Evolutionary conservation across 2,888 invertebrate species (phyloP).

Genomic region (Aphidius colemani): DNA sequence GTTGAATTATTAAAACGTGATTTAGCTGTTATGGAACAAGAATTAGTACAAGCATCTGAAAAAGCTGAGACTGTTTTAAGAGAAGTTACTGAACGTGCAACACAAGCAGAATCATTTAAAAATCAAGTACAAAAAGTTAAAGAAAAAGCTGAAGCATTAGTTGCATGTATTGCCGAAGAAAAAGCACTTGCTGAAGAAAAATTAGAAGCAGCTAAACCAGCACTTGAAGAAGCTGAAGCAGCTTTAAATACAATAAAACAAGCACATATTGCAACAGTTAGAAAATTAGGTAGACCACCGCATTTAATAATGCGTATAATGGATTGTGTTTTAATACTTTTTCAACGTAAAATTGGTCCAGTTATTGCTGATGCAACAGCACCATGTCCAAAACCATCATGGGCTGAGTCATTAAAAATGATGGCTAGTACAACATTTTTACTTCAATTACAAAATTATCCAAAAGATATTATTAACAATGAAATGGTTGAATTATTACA

Average conservation of each 20-base stretch:
- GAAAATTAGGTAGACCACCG: constrained; percentile 93
- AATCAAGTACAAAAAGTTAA: constrained; percentile 95
- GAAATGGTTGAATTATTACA: constrained; percentile 93
- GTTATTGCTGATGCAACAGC: constrained; percentile 80
- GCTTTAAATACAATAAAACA: constrained; percentile 96
- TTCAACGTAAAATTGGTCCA: constrained; percentile 82
- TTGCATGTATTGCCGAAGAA: constrained; percentile 85
- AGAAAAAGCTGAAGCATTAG: constrained; percentile 90
- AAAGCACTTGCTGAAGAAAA: constrained; percentile 91
- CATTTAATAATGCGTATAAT: constrained; percentile 97
- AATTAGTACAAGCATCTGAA: constrained; percentile 88
- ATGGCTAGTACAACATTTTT: constrained; percentile 95
- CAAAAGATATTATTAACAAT: constrained; percentile 94
- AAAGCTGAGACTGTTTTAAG: constrained; percentile 86
- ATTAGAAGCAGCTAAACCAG: constrained; percentile 93
- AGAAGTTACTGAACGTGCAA: constrained; percentile 91
- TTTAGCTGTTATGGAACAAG: constrained; percentile 92
- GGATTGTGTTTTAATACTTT: constrained; percentile 93
- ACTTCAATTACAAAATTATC: constrained; percentile 89
- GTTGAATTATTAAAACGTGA: constrained; percentile 91
- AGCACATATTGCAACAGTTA: constrained; percentile 91
- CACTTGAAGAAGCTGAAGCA: constrained; percentile 91
- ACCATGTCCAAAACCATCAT: constrained; percentile 90
- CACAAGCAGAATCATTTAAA: constrained; percentile 94
- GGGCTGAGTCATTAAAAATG: constrained; percentile 96